Evolutionary conservation across 2,888 invertebrate species (phyloP).

Genomic region (Meandrusa payeni): DNA sequence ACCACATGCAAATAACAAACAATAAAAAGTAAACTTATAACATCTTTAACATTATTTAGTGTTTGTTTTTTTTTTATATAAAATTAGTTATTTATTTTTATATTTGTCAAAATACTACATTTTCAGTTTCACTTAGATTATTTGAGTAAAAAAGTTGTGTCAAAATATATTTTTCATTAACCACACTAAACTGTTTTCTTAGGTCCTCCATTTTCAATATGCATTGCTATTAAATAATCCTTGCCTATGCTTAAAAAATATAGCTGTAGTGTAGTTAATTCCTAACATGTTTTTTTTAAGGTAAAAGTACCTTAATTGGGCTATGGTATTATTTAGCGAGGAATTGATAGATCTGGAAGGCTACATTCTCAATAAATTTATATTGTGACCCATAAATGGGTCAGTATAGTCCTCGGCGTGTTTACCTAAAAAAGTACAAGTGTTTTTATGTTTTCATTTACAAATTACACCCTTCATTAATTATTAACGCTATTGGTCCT

Average conservation of each 20-base stretch:
- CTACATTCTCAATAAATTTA: background rate
- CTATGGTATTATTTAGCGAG: conserved; percentile 10
- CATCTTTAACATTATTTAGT: conserved; percentile 28
- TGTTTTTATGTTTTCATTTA: conserved; percentile 36
- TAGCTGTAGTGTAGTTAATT: conserved; percentile 15
- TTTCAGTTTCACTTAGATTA: background rate
- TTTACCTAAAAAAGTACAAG: conserved; percentile 39
- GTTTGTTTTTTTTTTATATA: conserved; percentile 26
- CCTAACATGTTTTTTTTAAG: conserved; percentile 1
- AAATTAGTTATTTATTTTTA: conserved; percentile 34
- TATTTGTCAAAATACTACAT: conserved; percentile 34
- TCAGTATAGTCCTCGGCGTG: background rate
- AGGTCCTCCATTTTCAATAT: conserved; percentile 9
- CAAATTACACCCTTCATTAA: conserved; percentile 29
- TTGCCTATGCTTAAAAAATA: conserved; percentile 14
- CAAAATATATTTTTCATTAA: conserved; percentile 5
- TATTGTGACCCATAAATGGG: too few relatives aligned
- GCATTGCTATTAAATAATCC: conserved; percentile 1
- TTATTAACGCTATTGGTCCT: conserved; percentile 40
- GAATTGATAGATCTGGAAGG: conserved; percentile 6
- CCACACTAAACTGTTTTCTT: conserved; percentile 10
- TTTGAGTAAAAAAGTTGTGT: conserved; percentile 4
- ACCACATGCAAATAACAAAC: conserved; percentile 32
- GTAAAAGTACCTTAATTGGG: conserved; percentile 8
- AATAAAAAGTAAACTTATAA: conserved; percentile 33